phyloP scores from a whole-genome alignment of 2,888 invertebrate species.

The Octodonta nipae region DNA sequence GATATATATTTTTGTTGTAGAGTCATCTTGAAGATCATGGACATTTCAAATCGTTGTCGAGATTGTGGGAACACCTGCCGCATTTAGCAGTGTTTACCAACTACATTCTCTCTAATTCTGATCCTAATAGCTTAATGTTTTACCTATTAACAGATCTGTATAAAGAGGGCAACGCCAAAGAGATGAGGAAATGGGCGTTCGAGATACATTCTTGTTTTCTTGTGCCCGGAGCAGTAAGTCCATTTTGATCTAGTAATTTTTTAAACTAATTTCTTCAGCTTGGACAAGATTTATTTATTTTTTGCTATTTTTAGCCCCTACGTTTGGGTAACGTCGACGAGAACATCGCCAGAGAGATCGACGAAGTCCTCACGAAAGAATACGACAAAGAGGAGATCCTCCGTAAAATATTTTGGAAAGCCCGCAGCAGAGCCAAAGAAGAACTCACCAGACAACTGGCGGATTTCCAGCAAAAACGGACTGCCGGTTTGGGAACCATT shows the following conservation, averaged over 20 bases:
- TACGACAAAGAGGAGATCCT: constrained; percentile 82
- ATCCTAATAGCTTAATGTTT: constrained; percentile 53
- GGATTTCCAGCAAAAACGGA: constrained; percentile 73
- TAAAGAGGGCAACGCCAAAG: constrained; percentile 71
- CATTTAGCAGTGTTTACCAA: constrained; percentile 91
- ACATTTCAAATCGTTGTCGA: constrained; percentile 73
- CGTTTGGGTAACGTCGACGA: constrained; percentile 71
- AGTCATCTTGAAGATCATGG: constrained; percentile 70
- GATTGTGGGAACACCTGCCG: constrained; percentile 72
- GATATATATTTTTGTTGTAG: constrained; percentile 40
- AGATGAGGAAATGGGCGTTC: constrained; percentile 96
- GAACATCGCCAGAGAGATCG: constrained; percentile 77
- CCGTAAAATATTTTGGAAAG: constrained; percentile 78
- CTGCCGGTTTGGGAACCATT: constrained; percentile 76
- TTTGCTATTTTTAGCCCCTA: constrained; percentile 48
- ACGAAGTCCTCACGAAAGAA: constrained; percentile 70
- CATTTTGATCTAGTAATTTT: not conserved
- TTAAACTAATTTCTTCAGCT: constrained; percentile 2
- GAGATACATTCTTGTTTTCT: constrained; percentile 95
- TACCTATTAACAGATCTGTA: constrained; percentile 86
- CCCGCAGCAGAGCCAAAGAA: constrained; percentile 69
- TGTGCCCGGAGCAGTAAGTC: constrained; percentile 73
- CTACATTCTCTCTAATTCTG: constrained; percentile 71
- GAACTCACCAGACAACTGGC: constrained; percentile 66
- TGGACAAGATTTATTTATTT: constrained; percentile 1